Conservation (phyloP, 2,113 vertebrate species). For the Hippocampus guttulatus region DNA sequence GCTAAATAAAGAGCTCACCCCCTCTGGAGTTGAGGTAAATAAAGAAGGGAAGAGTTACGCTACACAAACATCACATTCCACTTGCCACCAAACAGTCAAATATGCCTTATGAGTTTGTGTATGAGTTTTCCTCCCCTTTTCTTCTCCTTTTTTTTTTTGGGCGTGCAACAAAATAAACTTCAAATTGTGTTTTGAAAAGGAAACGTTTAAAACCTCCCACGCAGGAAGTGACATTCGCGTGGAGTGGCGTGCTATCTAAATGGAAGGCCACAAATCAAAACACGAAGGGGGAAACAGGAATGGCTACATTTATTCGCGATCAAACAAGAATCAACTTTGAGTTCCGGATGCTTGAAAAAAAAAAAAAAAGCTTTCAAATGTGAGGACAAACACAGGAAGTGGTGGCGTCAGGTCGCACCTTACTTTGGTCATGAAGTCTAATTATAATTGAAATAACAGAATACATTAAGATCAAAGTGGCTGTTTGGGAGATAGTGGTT, state of each 20-base stretch:
- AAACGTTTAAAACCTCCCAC: not conserved
- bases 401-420: not conserved
- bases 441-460: too few species aligned
- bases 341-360: not conserved
- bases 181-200: slow-evolving; percentile 9
- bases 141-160: not conserved
- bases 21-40: not conserved
- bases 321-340: not conserved
- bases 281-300: not conserved
- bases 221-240: not conserved
- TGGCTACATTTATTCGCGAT: slow-evolving; percentile 1
- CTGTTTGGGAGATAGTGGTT: not conserved
- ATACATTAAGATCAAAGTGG: too few species aligned
- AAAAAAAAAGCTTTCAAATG: not conserved
- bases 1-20: not conserved
- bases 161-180: not conserved
- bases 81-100: not conserved
- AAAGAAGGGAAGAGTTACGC: not conserved
- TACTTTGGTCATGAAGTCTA: not conserved
- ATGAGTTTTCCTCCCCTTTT: not conserved
- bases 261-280: not conserved
- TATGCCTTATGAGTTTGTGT: not conserved
- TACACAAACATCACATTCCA: not conserved
- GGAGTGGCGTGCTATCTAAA: not conserved
- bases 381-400: not conserved